These are phyloP conservation scores for Ctenoplectra terminalis DNA, from an alignment of 1,140 invertebrate species.

Conservation along the genomic window DNA sequence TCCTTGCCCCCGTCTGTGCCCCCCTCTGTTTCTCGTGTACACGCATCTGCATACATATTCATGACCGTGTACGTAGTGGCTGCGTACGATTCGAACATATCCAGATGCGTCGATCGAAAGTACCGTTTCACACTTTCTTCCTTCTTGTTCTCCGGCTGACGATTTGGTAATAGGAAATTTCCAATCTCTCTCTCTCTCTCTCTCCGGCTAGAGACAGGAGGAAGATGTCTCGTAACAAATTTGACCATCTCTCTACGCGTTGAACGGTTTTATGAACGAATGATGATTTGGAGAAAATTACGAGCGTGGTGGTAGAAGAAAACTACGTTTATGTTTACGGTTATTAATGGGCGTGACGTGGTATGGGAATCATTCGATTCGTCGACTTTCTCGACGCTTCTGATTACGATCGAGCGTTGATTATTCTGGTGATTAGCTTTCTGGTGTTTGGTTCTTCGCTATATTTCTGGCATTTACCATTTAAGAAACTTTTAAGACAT, in stretches of 20 bases:
- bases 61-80: neutral
- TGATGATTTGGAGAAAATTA: neutral
- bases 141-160: neutral
- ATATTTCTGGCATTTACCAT: no score
- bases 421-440: no score
- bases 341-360: no score
- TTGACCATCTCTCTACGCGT: neutral
- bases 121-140: conserved; percentile 42
- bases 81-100: neutral
- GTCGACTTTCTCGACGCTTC: conserved; percentile 1
- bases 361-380: conserved; percentile 3
- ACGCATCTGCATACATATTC: conserved; percentile 22
- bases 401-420: neutral
- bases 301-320: neutral
- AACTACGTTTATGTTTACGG: no score
- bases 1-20: neutral
- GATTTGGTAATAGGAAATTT: conserved; percentile 20
- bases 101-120: conserved; percentile 33
- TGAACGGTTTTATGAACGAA: neutral
- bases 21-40: neutral
- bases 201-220: no score
- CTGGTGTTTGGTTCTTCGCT: no score
- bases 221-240: neutral
- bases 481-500: no score
- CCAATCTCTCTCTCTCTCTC: neutral